These are phyloP conservation scores for Wasmannia auropunctata DNA, from an alignment of 1,140 invertebrate genomes.

Conservation along the genomic window DNA sequence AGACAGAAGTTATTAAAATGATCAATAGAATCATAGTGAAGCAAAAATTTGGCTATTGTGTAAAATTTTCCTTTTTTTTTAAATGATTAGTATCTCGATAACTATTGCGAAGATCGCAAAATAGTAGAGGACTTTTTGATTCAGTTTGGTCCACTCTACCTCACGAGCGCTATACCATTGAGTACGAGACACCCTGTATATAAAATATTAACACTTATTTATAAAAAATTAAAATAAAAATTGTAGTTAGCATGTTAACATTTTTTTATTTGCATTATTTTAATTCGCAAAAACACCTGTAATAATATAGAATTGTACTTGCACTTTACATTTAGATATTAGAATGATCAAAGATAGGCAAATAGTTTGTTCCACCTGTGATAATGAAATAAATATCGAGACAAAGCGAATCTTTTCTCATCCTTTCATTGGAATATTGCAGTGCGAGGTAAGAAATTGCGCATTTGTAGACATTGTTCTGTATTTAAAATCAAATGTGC, in stretches of 20 bases:
- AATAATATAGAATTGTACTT: not conserved
- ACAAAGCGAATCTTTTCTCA: conserved; percentile 77
- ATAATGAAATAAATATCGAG: conserved; percentile 54
- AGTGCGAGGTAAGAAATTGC: conserved; percentile 84
- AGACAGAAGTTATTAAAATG: no score
- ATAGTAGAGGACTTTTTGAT: no score
- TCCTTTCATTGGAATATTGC: conserved; percentile 84
- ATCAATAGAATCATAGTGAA: no score
- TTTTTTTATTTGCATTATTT: not conserved
- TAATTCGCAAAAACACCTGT: not conserved
- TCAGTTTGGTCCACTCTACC: no score
- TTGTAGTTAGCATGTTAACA: not conserved
- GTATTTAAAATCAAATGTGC: not conserved
- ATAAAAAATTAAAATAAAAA: no score
- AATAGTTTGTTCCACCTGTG: conserved; percentile 63
- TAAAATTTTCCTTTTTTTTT: no score
- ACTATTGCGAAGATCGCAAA: no score
- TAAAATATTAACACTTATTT: not conserved
- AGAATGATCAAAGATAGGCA: conserved; percentile 24
- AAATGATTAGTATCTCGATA: no score
- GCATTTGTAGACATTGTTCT: not conserved
- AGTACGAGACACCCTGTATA: no score
- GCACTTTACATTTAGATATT: conserved; percentile 53
- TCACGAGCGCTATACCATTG: no score
- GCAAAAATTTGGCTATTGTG: no score